These are phyloP conservation scores for Tipula helvola DNA, from an alignment of 2,888 invertebrate species.

Conservation along the genomic window DNA sequence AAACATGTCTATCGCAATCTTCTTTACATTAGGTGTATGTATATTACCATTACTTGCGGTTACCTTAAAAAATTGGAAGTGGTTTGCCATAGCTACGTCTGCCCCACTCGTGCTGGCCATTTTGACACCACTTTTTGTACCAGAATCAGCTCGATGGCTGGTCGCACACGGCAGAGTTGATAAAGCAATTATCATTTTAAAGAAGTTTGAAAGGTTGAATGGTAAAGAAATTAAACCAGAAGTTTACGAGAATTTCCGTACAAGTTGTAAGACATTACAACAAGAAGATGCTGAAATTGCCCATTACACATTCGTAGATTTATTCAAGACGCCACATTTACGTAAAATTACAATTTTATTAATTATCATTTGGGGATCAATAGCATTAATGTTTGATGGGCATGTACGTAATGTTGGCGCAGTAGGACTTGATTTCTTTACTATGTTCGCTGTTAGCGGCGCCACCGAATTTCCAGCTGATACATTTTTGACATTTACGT, in stretches of 20 bases:
- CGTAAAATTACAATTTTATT: conserved; percentile 63
- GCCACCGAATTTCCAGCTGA: conserved; percentile 78
- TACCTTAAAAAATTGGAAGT: conserved; percentile 66
- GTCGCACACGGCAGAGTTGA: conserved; percentile 75
- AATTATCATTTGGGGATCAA: conserved; percentile 81
- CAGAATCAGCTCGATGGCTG: conserved; percentile 84
- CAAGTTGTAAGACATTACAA: conserved; percentile 52
- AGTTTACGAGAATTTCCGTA: conserved; percentile 54
- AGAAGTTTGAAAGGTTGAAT: conserved; percentile 69
- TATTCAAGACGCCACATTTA: conserved; percentile 66
- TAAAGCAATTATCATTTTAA: conserved; percentile 62
- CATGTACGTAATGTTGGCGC: conserved; percentile 81
- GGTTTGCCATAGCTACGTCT: conserved; percentile 64
- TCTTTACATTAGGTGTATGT: conserved; percentile 72
- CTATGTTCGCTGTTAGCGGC: conserved; percentile 73
- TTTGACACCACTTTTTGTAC: conserved; percentile 63
- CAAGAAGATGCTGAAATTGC: conserved; percentile 58
- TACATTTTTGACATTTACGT: conserved; percentile 59
- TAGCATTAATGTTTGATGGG: conserved; percentile 76
- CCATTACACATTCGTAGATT: conserved; percentile 65
- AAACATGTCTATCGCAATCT: conserved; percentile 81
- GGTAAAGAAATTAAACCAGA: conserved; percentile 59
- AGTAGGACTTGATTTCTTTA: conserved; percentile 66
- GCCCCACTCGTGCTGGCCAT: conserved; percentile 58
- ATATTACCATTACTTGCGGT: conserved; percentile 76